These are phyloP conservation scores for Peromyscus aztecus DNA, from an alignment of 2,797 vertebrate species.

Conservation along the genomic window DNA sequence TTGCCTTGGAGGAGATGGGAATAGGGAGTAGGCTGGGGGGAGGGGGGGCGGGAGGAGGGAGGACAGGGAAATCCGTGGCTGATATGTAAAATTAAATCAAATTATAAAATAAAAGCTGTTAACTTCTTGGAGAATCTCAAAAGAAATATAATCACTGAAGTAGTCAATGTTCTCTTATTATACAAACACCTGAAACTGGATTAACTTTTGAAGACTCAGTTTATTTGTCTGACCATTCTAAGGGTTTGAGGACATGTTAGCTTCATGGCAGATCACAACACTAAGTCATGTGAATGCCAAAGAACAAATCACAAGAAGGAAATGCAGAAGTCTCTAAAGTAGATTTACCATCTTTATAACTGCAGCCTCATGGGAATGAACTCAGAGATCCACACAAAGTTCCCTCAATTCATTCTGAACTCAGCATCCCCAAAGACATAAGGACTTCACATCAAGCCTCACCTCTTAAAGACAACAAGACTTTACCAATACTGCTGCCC, in stretches of 20 bases:
- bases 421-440: not conserved
- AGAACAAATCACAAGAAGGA: accelerated
- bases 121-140: not conserved
- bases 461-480: not conserved
- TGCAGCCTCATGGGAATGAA: not conserved
- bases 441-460: not conserved
- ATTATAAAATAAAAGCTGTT: no score
- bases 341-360: not conserved
- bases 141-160: not conserved
- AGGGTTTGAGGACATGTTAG: accelerated
- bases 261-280: not conserved
- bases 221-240: not conserved
- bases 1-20: no score
- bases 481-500: not conserved
- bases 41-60: no score
- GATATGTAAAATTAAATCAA: no score
- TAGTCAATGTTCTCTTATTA: not conserved
- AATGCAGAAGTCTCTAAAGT: not conserved
- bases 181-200: not conserved
- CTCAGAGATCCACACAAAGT: not conserved
- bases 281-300: not conserved
- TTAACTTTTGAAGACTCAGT: not conserved
- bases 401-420: not conserved
- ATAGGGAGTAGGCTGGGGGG: no score
- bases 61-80: no score